These are phyloP conservation scores for Drosophila dunni DNA, from an alignment of 1,140 invertebrate genomes.

Conservation along the genomic window DNA sequence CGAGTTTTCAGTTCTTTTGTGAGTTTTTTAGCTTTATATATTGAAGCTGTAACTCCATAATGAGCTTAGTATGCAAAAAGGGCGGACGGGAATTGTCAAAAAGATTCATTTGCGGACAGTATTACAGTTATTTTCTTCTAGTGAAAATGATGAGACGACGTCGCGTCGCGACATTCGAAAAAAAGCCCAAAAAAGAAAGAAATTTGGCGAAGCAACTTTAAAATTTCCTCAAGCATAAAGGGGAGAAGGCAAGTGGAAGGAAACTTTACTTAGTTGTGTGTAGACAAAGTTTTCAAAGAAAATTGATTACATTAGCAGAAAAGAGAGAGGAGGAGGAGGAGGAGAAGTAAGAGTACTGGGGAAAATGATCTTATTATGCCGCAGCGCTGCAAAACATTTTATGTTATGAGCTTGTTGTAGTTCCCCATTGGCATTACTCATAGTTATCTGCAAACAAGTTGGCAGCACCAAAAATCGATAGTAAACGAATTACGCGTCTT, in stretches of 20 bases:
- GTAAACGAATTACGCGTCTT: slow-evolving; percentile 26
- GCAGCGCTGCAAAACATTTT: neutral
- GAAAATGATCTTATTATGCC: slow-evolving; percentile 32
- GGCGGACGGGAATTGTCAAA: slow-evolving; percentile 69
- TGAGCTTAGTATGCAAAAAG: slow-evolving; percentile 81
- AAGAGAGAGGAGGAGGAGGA: no score
- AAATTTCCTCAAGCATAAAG: slow-evolving; percentile 25
- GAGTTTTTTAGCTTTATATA: slow-evolving; percentile 38
- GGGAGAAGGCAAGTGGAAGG: neutral
- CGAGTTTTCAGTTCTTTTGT: slow-evolving; percentile 50
- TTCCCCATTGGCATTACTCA: slow-evolving; percentile 24
- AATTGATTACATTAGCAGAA: slow-evolving; percentile 71
- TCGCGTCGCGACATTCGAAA: slow-evolving; percentile 5
- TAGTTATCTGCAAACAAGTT: slow-evolving; percentile 35
- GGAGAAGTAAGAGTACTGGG: neutral
- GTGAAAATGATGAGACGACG: slow-evolving; percentile 16
- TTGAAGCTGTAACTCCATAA: slow-evolving; percentile 51
- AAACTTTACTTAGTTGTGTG: slow-evolving; percentile 57
- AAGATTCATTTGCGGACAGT: slow-evolving; percentile 73
- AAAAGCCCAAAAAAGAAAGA: slow-evolving; percentile 14
- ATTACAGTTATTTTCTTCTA: slow-evolving; percentile 50
- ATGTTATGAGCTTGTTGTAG: slow-evolving; percentile 11
- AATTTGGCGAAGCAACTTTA: slow-evolving; percentile 38
- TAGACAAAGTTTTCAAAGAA: slow-evolving; percentile 65
- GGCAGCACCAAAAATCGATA: slow-evolving; percentile 27